Percentiles rank a stretch among this genome's conserved stretches.
These are phyloP conservation scores for Fissipunctia ypsillon DNA, from an alignment of 2,888 invertebrate genomes.

Conservation along the genomic window DNA sequence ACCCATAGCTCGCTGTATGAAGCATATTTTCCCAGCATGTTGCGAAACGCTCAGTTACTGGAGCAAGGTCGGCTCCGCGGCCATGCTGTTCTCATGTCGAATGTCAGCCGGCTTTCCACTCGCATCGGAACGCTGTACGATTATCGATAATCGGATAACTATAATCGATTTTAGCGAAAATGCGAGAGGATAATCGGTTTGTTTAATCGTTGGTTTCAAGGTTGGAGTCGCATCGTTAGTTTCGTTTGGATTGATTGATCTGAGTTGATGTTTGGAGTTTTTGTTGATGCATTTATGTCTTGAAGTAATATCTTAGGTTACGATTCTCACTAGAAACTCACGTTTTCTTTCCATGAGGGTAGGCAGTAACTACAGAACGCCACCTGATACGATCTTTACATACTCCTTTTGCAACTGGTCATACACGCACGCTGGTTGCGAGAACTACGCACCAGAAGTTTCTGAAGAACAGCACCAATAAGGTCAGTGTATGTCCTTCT, in stretches of 20 bases:
- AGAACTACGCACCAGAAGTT: background rate
- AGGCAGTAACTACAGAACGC: background rate
- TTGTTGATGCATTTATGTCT: constrained; percentile 8
- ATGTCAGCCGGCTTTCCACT: constrained; percentile 82
- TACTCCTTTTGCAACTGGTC: too few species aligned
- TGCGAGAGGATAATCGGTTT: constrained; percentile 28
- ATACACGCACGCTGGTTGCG: background rate
- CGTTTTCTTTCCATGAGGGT: background rate
- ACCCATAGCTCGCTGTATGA: constrained; percentile 75
- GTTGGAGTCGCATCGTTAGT: constrained; percentile 24
- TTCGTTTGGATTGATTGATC: constrained; percentile 8
- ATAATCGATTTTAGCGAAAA: constrained; percentile 45
- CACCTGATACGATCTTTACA: background rate
- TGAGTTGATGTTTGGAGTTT: background rate
- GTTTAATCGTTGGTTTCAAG: constrained; percentile 39
- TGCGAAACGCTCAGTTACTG: constrained; percentile 85
- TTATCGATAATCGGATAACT: constrained; percentile 71
- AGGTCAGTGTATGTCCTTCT: too few species aligned
- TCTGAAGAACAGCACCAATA: background rate
- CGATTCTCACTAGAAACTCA: background rate
- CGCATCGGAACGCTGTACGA: constrained; percentile 78
- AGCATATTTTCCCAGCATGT: constrained; percentile 85
- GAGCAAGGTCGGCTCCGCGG: constrained; percentile 88
- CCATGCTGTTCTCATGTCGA: constrained; percentile 78
- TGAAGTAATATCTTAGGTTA: background rate